Percentiles rank a stretch among this genome's conserved stretches.
phyloP scores from a whole-genome alignment of 2,888 invertebrate genomes.

The Caenorhabditis sp. region DNA sequence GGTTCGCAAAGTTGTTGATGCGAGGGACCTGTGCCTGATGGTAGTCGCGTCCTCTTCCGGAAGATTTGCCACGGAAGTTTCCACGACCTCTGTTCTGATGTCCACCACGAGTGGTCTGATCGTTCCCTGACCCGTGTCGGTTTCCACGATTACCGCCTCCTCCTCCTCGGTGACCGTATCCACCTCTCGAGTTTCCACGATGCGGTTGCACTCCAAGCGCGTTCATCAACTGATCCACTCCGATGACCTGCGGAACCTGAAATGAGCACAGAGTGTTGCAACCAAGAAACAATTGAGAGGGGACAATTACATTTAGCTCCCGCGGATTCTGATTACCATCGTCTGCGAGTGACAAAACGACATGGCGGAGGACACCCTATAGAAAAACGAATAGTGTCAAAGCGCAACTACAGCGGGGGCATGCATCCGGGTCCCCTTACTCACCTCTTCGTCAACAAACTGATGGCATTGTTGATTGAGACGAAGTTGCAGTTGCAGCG shows the following conservation, averaged over 20 bases:
- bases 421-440: too few species aligned
- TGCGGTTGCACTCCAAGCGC: not conserved
- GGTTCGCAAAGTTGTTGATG: not conserved
- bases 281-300: constrained; percentile 13
- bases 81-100: constrained; percentile 16
- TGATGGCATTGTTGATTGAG: constrained; percentile 92
- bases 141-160: too few species aligned
- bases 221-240: not conserved
- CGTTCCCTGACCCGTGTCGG: too few species aligned
- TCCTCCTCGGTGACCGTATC: constrained; percentile 58
- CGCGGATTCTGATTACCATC: constrained; percentile 37
- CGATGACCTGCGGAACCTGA: constrained; percentile 18
- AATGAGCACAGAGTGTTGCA: constrained; percentile 9
- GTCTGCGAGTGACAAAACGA: constrained; percentile 85
- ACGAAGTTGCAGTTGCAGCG: constrained; percentile 92
- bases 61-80: not conserved
- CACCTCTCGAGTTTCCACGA: not conserved
- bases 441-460: constrained; percentile 88
- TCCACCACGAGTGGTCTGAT: too few species aligned
- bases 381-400: not conserved
- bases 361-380: constrained; percentile 88
- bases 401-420: not conserved
- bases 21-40: not conserved
- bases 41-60: not conserved
- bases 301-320: constrained; percentile 49